Base-by-base conservation (phyloP, 2,113 vertebrate species). In the Galeopterus variegatus region DNA sequence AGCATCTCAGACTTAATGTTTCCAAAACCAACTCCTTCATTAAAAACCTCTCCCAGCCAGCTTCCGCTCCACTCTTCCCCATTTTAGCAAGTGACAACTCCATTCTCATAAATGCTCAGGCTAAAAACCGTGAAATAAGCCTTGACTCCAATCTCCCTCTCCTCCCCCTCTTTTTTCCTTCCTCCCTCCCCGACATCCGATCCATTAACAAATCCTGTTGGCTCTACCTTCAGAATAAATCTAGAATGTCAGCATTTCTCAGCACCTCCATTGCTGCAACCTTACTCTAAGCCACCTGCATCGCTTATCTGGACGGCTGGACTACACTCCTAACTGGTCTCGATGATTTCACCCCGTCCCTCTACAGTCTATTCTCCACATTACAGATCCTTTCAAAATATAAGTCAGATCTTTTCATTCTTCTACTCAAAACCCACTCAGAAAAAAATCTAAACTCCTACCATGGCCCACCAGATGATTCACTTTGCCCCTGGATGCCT, bases 331-430 rank as follows among this genome's bases (percentile, higher is more conserved):
- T 54, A 54, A 60, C 50, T 6, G 10, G 52, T 41, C 45, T 17
- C 52, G 21, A 75, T 28, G 54, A n/a, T 54, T 72, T 92, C 24
- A 31, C 52, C 60, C 36, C 36, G 33, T 69, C 77, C 9, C 41
- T 12, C 52, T 36, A 67, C 17, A 24, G 24, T 33, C 60, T 69
- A 41, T 26, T 76, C 41, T 54, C 24, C 41, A 70, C 41, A 41
- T 26, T 76, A 93, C 19, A 75, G 60, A 23, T 36, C 48, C 14
- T 86, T 90, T 75, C 87, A 80, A 96, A 93, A 90, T 31, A 67
- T 3, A 31, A 62, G 73, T 64, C 65, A 54, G 24, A 89, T 31
- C 23, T 19, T 45, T 62, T 83, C 80, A 54, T 50, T 70, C 58
- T 23, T 83, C 52, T 89, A 70, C 54, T 77, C 54, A 76, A 62